These are phyloP conservation scores for Latrodectus geometricus DNA, from an alignment of 1,140 invertebrate genomes.

Conservation along the genomic window DNA sequence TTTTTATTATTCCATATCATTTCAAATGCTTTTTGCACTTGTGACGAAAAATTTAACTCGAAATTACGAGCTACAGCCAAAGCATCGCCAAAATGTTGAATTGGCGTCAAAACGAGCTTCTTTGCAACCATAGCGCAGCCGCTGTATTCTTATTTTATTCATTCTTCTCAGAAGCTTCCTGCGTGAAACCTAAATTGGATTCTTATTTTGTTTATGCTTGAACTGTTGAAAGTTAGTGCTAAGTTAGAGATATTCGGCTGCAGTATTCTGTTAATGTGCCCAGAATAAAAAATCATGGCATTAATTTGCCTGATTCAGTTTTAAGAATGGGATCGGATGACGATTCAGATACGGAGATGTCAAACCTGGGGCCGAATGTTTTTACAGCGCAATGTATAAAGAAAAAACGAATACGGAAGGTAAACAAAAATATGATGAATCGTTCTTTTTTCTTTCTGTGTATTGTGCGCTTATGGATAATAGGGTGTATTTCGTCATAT, in stretches of 20 bases:
- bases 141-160: neutral
- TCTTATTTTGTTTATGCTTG: neutral
- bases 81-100: neutral
- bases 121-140: neutral
- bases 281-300: neutral
- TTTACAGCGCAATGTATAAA: constrained; percentile 96
- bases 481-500: neutral
- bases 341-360: constrained; percentile 76
- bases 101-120: neutral
- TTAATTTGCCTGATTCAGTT: neutral
- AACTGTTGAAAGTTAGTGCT: neutral
- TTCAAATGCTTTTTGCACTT: no score
- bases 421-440: constrained; percentile 70
- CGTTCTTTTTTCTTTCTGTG: neutral
- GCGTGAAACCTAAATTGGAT: neutral
- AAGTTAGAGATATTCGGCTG: neutral
- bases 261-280: neutral
- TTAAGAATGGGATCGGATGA: constrained; percentile 24
- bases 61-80: neutral
- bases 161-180: neutral
- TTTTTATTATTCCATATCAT: no score
- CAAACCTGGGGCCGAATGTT: constrained; percentile 75
- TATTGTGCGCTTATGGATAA: neutral
- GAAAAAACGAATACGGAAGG: constrained; percentile 91
- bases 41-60: no score